Evolutionary conservation across 2,797 vertebrate genomes (phyloP), one percentile per base, ranked within the genome.

Genomic region (Pseudochaenichthys georgianus): DNA sequence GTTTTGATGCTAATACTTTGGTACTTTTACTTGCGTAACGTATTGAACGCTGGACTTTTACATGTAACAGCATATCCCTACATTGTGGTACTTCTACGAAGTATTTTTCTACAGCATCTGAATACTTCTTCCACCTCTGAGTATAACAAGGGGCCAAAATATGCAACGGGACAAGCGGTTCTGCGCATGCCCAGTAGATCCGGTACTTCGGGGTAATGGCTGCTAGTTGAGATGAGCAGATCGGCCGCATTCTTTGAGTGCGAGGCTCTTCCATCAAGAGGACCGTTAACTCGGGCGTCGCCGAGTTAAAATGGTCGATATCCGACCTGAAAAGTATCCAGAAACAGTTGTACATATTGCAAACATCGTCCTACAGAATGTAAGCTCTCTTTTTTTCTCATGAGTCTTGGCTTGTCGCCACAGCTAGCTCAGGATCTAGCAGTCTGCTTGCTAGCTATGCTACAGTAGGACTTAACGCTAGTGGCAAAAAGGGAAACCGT

Each of bases 281-380:
- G 84, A 92, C 93, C 87, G 85, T 90, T 90, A 91, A 89, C 90
- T 92, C 89, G 79, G 87, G 85, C 67, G 69, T 60, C 79, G 80
- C 88, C 85, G 85, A 85, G 89, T 89, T 94, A 95, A 94, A 92
- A 96, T 96, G 95, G 75, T 95, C 87, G 86, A 93, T 91, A 90
- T 90, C 75, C 83, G 88, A 88, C 85, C 85, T 16, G 88, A 89
- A 86, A 88, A 88, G 78, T 83, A 89, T 34, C 78, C 65, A 19
- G 72, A 91, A 87, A 89, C 73, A 34, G 69, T 85, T 88, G 65
- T 80, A 77, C 77, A 89, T 80, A 81, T 64, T 74, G 71, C 75
- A 69, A 93, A 88, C 81, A 71, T 88, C 86, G 74, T 82, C 67
- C 67, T 81, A 78, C n/a, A 70, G 34, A 77, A 73, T 67, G 92